Evolutionary conservation across 2,797 vertebrate genomes (phyloP), one percentile per base, ranked within the genome.

Genomic region (Hafferia zeledoni): DNA sequence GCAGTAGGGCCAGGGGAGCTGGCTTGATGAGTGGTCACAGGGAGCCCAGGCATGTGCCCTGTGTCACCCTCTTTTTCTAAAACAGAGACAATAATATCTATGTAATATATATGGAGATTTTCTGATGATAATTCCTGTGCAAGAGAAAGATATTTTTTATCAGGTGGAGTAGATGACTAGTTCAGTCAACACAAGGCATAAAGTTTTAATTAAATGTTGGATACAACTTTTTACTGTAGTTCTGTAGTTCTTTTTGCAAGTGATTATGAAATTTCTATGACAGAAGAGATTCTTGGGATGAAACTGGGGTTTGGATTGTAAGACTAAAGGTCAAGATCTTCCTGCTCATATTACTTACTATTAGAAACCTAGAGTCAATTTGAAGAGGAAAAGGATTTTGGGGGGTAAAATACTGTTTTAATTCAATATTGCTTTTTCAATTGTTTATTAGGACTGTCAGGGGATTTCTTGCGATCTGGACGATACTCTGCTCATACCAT

Each of bases 391-490:
- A 56, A 52, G 7, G 7, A n/a, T 79, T 18, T 11, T 84, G 83
- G 16, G 22, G 43, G 3, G 3, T 60, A 17, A 43, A 9, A 55
- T 64, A 8, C 9, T 15, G 4, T 37, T 94, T 92, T 90, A 74
- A 95, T 90, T 91, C 39, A 43, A 2, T 24, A 39, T 30, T 86
- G 5, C 1, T 23, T 63, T 44, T 53, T 24, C 4, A 15, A 44
- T 13, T n/a, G n/a, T 46, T 85, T 41, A 17, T 28, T 94, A 98
- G 98, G 97, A 35, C 92, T 97, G 24, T 96, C 97, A 95, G 99
- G 98, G 10, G 99, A 99, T 93, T 98, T 99, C 91, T 98, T 99
- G 86, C 98, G 98, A 11, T 98, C 99, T 7, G 99, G 99, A 28
- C 98, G 98, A 61, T 98, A 99, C 79, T 98, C 99, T 0, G 98